These are phyloP conservation scores for Atethmia centrago DNA, from an alignment of 2,888 invertebrate genomes.

Conservation along the genomic window DNA sequence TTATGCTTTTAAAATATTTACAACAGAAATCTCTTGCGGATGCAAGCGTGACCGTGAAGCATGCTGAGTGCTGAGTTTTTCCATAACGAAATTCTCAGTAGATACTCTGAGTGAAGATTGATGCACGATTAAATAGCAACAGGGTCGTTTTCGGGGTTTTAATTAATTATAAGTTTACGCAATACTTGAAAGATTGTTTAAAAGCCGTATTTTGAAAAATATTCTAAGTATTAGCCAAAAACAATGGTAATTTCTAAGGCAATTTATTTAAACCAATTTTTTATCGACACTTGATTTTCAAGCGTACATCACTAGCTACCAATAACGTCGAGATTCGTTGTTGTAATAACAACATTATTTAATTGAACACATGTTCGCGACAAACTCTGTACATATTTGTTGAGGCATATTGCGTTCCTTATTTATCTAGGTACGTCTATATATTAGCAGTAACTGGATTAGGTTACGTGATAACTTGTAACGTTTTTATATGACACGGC, in stretches of 20 bases:
- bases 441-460: conserved; percentile 43
- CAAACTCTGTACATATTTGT: conserved; percentile 68
- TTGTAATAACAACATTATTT: conserved; percentile 73
- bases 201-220: not conserved
- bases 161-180: not conserved
- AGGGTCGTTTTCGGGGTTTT: not conserved
- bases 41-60: not conserved
- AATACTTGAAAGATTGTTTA: not conserved
- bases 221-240: not conserved
- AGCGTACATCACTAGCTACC: conserved; percentile 47
- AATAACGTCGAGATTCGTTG: conserved; percentile 68
- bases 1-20: not conserved
- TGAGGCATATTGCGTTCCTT: conserved; percentile 64
- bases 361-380: conserved; percentile 72
- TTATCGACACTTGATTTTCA: conserved; percentile 31
- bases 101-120: not conserved
- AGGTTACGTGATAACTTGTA: conserved; percentile 41
- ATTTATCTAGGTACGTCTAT: conserved; percentile 57
- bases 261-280: not conserved
- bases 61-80: too few species aligned
- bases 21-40: not conserved
- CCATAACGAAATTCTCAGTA: not conserved
- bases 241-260: too few species aligned
- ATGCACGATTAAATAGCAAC: not conserved
- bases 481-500: conserved; percentile 36